phyloP scores from a whole-genome alignment of 2,888 invertebrate genomes.

The Cataglyphis albicans region DNA sequence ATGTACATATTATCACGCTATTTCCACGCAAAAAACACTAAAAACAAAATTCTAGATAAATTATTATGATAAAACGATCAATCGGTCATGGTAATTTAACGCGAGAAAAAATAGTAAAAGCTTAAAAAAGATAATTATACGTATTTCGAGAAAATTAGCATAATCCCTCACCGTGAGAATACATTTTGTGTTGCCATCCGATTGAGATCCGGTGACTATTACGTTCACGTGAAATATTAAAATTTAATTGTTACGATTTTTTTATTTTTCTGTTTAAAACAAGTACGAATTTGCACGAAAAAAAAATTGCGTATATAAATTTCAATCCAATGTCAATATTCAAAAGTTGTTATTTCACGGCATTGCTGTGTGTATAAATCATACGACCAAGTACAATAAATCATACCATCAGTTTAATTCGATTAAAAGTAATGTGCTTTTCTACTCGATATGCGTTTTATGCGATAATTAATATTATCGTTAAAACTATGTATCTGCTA shows the following conservation, averaged over 20 bases:
- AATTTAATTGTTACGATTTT: background rate
- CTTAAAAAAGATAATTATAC: background rate
- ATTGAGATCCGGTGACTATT: background rate
- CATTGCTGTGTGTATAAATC: background rate
- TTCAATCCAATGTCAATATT: too few species aligned
- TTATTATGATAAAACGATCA: constrained; percentile 4
- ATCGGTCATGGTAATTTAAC: background rate
- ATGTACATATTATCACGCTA: background rate
- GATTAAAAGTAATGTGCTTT: constrained; percentile 18
- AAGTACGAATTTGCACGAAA: background rate
- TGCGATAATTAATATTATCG: background rate
- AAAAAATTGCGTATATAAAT: background rate
- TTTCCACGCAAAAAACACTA: background rate
- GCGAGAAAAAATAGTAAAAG: constrained; percentile 4
- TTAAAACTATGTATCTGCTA: constrained; percentile 10
- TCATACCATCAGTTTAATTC: constrained; percentile 3
- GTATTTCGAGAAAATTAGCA: constrained; percentile 13
- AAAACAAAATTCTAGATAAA: background rate
- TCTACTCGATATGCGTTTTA: background rate
- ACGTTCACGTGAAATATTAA: constrained; percentile 7
- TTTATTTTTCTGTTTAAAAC: background rate
- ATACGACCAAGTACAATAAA: background rate
- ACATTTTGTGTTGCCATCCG: constrained; percentile 7
- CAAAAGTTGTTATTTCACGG: background rate
- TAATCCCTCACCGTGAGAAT: constrained; percentile 6